Evolutionary conservation across 2,797 vertebrate genomes (phyloP), one percentile per base, ranked within the genome.

Genomic region (Bradypodion ventrale): DNA sequence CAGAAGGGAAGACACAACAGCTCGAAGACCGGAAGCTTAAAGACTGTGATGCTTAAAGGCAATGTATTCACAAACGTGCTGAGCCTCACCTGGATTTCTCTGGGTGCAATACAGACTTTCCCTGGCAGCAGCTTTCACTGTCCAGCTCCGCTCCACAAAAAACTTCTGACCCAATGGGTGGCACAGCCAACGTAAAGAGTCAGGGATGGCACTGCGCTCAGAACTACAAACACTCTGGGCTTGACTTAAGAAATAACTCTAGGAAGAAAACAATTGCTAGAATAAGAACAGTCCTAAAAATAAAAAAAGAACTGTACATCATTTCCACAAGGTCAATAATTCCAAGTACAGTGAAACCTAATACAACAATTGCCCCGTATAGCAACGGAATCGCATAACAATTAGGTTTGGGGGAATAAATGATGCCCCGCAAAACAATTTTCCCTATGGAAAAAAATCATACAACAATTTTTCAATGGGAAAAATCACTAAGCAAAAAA

Each of bases 101-200:
- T 96, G 96, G 19, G 97, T 97, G 19, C 97, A 98, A 93, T 97
- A 99, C 32, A 98, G 94, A 42, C 96, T 97, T 27, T 98, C 97
- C 78, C 95, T 96, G 1, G 95, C 94, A 85, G 97, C 96, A 0
- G 97, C 96, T 90, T 96, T 98, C 93, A 99, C 96, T 0, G 97
- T 98, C 99, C 99, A 99, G 94, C 98, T 98, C 79, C 97, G 97
- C 82, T 97, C 97, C 92, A 99, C 95, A 94, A 99, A 99, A 90
- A 99, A 99, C 94, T 98, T 98, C 89, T 97, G 95, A 76, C 98
- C 98, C 92, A 99, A 75, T 0, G 98, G 98, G 8, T 98, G 98
- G 94, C 98, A 98, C 82, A 99, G 96, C 98, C 99, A 99, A 85
- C 97, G 97, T 85, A 98, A 90, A 0, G 96, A 97, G 89, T 99